Percentiles rank a stretch among this genome's conserved stretches.
Conservation (phyloP, 2,888 invertebrate species). For the Acheta domesticus region DNA sequence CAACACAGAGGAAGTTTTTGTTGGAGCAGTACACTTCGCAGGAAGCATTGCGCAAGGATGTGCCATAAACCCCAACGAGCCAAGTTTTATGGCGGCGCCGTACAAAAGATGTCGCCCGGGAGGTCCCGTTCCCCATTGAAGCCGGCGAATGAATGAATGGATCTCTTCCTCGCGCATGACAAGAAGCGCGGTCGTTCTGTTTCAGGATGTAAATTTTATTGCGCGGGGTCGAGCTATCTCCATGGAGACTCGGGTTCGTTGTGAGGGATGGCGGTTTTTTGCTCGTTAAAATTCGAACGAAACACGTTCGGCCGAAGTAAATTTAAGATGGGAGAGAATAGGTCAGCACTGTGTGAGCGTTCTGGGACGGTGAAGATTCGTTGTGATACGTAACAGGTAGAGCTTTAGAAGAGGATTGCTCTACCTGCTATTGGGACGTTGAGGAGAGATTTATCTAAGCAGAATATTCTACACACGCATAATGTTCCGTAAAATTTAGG, state of each 20-base stretch:
- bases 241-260: not conserved
- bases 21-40: not conserved
- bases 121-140: not conserved
- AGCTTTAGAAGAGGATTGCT: too few relatives aligned
- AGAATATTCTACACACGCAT: too few relatives aligned
- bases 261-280: not conserved
- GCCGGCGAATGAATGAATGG: not conserved
- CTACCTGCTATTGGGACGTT: too few relatives aligned
- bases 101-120: not conserved
- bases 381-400: too few relatives aligned
- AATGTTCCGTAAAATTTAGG: too few relatives aligned
- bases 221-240: not conserved
- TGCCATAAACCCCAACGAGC: not conserved
- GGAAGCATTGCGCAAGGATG: constrained; percentile 1
- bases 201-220: not conserved
- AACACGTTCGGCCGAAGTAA: not conserved
- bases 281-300: constrained; percentile 18
- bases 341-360: not conserved
- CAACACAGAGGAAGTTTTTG: too few relatives aligned
- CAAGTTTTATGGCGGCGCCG: not conserved
- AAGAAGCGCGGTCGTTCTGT: not conserved
- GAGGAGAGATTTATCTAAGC: too few relatives aligned
- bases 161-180: not conserved
- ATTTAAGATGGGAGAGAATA: not conserved
- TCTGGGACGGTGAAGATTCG: too few relatives aligned